Percentiles rank a stretch among this genome's conserved stretches.
phyloP scores from a whole-genome alignment of 1,140 invertebrate genomes.

The Temnothorax longispinosus region DNA sequence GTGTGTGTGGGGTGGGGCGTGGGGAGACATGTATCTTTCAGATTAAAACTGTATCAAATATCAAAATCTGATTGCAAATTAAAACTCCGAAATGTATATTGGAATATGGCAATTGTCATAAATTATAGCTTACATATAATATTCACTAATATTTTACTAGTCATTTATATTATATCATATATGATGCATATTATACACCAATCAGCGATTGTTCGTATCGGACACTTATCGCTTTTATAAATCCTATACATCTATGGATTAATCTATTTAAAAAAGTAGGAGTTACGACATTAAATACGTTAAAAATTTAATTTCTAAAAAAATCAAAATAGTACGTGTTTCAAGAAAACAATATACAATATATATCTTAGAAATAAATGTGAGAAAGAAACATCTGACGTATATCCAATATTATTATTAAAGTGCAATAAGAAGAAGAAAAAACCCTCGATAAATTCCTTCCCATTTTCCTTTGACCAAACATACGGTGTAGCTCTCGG shows the following conservation, averaged over 20 bases:
- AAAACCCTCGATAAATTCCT: slow-evolving; percentile 9
- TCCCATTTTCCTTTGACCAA: not conserved
- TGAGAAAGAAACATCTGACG: not conserved
- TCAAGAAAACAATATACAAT: not conserved
- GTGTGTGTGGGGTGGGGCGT: too few species aligned
- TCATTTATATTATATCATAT: not conserved
- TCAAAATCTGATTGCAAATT: not conserved
- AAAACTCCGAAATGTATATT: not conserved
- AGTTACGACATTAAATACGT: not conserved
- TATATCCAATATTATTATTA: slow-evolving; percentile 25
- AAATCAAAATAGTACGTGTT: not conserved
- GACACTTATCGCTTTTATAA: not conserved
- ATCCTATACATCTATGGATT: not conserved
- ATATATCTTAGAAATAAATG: slow-evolving; percentile 1
- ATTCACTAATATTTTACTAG: not conserved
- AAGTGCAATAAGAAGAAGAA: not conserved
- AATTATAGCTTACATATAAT: not conserved
- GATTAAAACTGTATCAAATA: not conserved
- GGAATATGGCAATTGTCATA: not conserved
- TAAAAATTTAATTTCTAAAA: not conserved
- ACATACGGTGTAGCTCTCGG: not conserved
- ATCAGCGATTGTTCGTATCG: not conserved
- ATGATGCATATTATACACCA: not conserved
- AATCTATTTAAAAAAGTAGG: not conserved
- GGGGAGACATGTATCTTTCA: not conserved